Evolutionary conservation across 2,888 invertebrate genomes (phyloP), one percentile per base, ranked within the genome.

Genomic region (Noctua janthina): DNA sequence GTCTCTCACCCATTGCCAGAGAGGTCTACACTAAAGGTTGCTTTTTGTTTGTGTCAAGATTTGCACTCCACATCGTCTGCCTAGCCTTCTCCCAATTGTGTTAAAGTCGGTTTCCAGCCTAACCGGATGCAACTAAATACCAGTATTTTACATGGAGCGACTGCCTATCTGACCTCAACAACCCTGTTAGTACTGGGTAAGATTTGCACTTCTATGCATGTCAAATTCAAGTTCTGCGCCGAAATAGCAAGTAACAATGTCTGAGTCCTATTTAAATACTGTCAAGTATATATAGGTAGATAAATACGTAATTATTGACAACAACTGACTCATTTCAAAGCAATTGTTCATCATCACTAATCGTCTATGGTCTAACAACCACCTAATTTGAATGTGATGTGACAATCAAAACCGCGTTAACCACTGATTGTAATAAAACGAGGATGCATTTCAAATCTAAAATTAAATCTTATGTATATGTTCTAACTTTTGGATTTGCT

Each of bases 331-430:
- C 62, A 29, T 51, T 62, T 69, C n/a, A 69, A 69, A 62, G 76
- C 68, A 13, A 69, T 69, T 81, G 62, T 83, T 76, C 62, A 56
- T 43, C 71, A 35, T 66, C 20, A 46, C 43, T 88, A 81, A 88
- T 81, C 66, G 80, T 29, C 68, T 67, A 51, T 23, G 49, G 78
- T 75, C 2, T 67, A 35, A 68, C 54, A 29, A 79, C 68, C 43
- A 43, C 51, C 46, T 82, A 56, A 87, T 82, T 87, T 85, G 67
- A 56, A 76, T 83, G 49, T 72, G 46, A 85, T 17, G 79, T 76
- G 76, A 79, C 80, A 88, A 88, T 88, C 70, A 82, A 68, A 81
- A 69, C 69, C 64, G 67, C 70, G 29, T 75, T 74, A 74, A 46
- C 43, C 64, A n/a, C 69, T 59, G 64, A 78, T 74, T 56, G 20